Evolutionary conservation across 2,888 invertebrate species (phyloP), one percentile per base, ranked within the genome.

Genomic region (Leptinotarsa juncta): DNA sequence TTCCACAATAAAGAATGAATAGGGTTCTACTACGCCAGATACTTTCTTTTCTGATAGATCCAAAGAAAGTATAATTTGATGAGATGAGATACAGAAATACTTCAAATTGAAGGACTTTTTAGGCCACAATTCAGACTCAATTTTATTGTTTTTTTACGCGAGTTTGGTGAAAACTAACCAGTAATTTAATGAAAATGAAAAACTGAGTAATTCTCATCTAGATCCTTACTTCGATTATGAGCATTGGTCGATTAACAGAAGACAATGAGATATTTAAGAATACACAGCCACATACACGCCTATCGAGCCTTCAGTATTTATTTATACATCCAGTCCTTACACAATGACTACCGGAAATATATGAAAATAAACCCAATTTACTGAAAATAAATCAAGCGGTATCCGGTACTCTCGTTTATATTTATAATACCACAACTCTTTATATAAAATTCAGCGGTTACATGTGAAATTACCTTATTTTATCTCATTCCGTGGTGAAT

Each of bases 301-400:
- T 23, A 20, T 57, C 20, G 3, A 57, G 1, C 20, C 15, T 14
- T 57, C 4, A 14, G 14, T 23, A 57, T 57, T 62, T 62, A 60
- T 60, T 62, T 62, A 62, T 42, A 32, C 5, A 62, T 42, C 16
- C 16, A 62, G 7, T 18, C 18, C 62, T 62, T 62, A n/a, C 62
- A 62, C 62, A 62, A 62, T 62, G 50, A 70, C 49, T 57, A 65
- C 68, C 73, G 73, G 73, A 69, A 70, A 49, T 66, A 50, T 60
- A 67, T 66, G 62, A 71, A 75, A 75, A 75, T 75, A 75, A 66
- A 71, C 60, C 65, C 23, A 48, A 69, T 65, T 32, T n/a, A 32
- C 66, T 66, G 32, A 72, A 75, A 75, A 75, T 75, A 75, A 71
- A 71, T 75, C 74, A 66, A 20, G 65, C 69, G 68, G 68, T 75